Percentiles rank a stretch among this genome's conserved stretches.
Conservation (phyloP, 2,888 invertebrate species). For the Trissolcus japonicus region DNA sequence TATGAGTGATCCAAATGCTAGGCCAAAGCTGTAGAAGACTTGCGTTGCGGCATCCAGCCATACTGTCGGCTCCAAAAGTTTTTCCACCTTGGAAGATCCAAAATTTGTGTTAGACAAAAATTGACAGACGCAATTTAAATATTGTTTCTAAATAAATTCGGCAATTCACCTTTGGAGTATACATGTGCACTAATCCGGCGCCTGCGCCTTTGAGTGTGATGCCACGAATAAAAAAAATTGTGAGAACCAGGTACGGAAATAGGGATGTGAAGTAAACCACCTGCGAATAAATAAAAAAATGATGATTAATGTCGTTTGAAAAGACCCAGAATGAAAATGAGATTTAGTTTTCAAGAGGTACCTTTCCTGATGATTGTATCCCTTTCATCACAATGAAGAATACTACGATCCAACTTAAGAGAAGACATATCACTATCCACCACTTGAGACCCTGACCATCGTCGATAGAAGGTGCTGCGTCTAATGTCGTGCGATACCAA, state of each 20-base stretch:
- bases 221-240: constrained; percentile 95
- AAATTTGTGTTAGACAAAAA: not conserved
- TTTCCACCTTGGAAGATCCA: constrained; percentile 82
- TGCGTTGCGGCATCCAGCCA: constrained; percentile 98
- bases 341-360: constrained; percentile 66
- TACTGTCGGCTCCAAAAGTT: constrained; percentile 89
- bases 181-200: constrained; percentile 92
- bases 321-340: not conserved
- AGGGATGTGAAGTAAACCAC: constrained; percentile 97
- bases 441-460: constrained; percentile 90
- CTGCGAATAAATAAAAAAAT: constrained; percentile 76
- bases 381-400: constrained; percentile 98
- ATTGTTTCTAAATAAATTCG: too few species aligned
- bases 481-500: constrained; percentile 93
- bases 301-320: not conserved
- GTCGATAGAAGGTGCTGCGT: constrained; percentile 90
- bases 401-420: constrained; percentile 92
- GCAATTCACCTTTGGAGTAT: constrained; percentile 87
- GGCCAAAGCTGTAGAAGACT: constrained; percentile 94
- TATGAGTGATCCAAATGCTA: constrained; percentile 96
- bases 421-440: constrained; percentile 93
- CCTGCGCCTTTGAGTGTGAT: constrained; percentile 91
- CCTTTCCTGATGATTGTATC: constrained; percentile 96
- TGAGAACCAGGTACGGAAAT: constrained; percentile 94
- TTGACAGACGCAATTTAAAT: too few species aligned